A percentile compares a stretch with the other conserved stretches of the same genome.
These are phyloP conservation scores for Cossypha niveicapilla DNA, from an alignment of 2,797 vertebrate genomes.

Conservation along the genomic window DNA sequence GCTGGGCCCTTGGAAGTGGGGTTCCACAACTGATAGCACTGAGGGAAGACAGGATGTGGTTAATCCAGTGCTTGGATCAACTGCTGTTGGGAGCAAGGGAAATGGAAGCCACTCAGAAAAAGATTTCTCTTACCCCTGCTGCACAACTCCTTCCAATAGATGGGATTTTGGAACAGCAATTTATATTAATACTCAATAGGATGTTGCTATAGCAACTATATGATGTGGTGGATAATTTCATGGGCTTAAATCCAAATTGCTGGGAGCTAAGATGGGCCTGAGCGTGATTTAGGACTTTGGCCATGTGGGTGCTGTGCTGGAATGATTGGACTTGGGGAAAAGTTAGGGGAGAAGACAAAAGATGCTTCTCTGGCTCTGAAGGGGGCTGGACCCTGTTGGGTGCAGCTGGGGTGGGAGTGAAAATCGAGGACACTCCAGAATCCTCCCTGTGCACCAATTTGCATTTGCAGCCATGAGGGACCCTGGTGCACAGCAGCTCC, in stretches of 20 bases:
- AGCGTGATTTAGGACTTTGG: background rate
- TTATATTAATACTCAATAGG: conserved; percentile 54
- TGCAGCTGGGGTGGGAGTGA: background rate
- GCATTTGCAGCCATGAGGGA: background rate
- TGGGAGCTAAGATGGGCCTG: background rate
- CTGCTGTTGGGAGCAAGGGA: background rate
- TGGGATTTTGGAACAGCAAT: conserved; percentile 3
- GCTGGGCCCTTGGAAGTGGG: background rate
- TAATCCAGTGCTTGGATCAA: background rate
- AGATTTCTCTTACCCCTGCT: background rate
- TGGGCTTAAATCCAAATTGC: background rate
- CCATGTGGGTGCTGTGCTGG: background rate
- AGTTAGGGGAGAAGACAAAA: background rate
- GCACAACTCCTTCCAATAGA: background rate
- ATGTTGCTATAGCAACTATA: conserved; percentile 43
- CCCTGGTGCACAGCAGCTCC: background rate
- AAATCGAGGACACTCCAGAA: background rate
- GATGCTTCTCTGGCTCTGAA: background rate
- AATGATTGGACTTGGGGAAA: background rate
- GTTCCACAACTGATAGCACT: background rate
- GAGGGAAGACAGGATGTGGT: background rate
- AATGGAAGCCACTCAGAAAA: background rate
- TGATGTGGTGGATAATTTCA: conserved; percentile 3
- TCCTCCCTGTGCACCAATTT: background rate
- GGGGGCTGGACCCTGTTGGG: background rate